Base-by-base conservation (phyloP, 2,797 vertebrate genomes). In the Pipistrellus pipistrellus region DNA sequence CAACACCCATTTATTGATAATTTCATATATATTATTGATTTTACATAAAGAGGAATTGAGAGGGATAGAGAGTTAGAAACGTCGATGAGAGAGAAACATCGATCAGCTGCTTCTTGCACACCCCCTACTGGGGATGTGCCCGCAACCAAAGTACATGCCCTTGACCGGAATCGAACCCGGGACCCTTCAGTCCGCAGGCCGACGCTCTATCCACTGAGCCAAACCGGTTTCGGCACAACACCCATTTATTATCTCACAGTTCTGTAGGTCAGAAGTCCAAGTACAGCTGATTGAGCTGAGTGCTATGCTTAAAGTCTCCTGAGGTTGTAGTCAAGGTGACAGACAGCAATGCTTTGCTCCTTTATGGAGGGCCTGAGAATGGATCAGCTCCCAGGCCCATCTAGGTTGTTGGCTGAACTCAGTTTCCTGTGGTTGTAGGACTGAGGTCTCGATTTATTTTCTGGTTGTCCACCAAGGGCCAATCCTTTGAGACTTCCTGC, bases 251-350 rank as follows among this genome's bases (percentile, higher is more conserved):
- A 75, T 41, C 35, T 80, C 38, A 46, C 23, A 76, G 32, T 93
- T 83, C 80, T 81, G 15, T 30, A 32, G 75, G 55, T 80, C 71
- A 84, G 46, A 87, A 90, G 82, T 71, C 55, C 83, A 78, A 5
- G 78, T 25, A 44, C 8, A 66, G 73, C 21, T 30, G 57, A 51
- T 59, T 71, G 62, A 66, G 2, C 30, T 59, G 32, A 72, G 7
- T 80, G 27, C 59, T 71, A 30, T 76, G 51, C 44, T 7, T 35
- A 51, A 15, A 21, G 21, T 51, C 53, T 71, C 32, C 15, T 7
- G 30, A 85, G 76, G 41, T 13, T 15, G 1, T 35, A 77, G 23
- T 64, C 21, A 27, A 23, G 32, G n/a, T 17, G 46, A 32, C n/a
- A 35, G 46, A 38, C 27, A 35, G 64, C n/a, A 80, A 48, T 12